Evolutionary conservation across 53 echinoderm and acorn worm species (phyloP), one percentile per base, ranked within the genome.

Genomic region (Arbacia lixula): DNA sequence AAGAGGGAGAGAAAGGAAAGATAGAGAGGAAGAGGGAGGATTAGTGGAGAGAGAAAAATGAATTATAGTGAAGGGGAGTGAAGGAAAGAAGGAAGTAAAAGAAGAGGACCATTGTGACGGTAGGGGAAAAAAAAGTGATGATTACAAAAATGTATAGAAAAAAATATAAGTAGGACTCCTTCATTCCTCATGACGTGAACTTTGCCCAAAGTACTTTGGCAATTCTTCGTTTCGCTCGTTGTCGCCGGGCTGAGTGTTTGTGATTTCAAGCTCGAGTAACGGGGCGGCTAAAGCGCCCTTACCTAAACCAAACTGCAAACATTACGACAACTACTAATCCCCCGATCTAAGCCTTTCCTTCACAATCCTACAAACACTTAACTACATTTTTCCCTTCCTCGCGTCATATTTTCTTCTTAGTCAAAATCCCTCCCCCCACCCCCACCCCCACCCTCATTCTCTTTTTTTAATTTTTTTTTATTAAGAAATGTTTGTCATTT

Each of bases 231-330:
- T 26, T 31, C 25, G 53, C 46, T 46, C 14, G 46, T 46, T 14
- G 46, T 14, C 46, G 14, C 46, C 46, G 8, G n/a, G n/a, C 14
- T 73, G 73, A 73, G 32, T 73, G 73, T 73, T 73, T 73, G 34
- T 73, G 53, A 73, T 73, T 73, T 16, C 33, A 73, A 34, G 42
- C 73, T 73, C 73, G 29, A 6, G 73, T 73, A 53, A 51, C 73
- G 29, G 6, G 46, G 46, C n/a, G n/a, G 46, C 40, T 40, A 50
- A 43, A 26, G 2, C 53, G 30, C 37, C 33, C 73, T 53, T 20
- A 33, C 12, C 73, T 73, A 73, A 73, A 50, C 53, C 73, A 21
- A 42, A 53, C n/a, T 0, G 73, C 73, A 73, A 73, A 73, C 73
- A 73, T 52, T 31, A 34, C 32, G 46, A 46, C 46, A 10, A 10